Evolutionary conservation across 2,888 invertebrate genomes (phyloP).

Genomic region (Laothoe populi): DNA sequence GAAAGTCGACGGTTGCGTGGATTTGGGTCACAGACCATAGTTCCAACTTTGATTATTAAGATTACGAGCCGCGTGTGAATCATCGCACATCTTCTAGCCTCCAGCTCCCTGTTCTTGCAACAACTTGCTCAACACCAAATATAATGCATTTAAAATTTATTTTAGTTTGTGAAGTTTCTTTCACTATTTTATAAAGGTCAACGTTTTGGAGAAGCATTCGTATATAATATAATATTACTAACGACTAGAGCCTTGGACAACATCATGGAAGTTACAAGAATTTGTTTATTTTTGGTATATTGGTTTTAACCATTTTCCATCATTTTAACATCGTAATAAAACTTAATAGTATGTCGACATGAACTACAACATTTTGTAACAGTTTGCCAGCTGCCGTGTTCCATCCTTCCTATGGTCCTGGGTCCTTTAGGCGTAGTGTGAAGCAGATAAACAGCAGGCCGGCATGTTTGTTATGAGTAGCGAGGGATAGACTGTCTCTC

Average conservation of each 20-base stretch:
- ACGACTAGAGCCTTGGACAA: not conserved
- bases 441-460: too few species aligned
- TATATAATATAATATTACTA: not conserved
- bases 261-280: not conserved
- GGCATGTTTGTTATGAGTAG: too few species aligned
- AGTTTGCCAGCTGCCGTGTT: too few species aligned
- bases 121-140: constrained; percentile 22
- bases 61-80: constrained; percentile 80
- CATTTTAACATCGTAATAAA: too few species aligned
- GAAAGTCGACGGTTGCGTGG: constrained; percentile 81
- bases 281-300: not conserved
- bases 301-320: not conserved
- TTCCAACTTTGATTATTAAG: constrained; percentile 82
- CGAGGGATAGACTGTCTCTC: too few species aligned
- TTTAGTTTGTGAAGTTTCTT: constrained; percentile 11
- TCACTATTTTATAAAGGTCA: constrained; percentile 5
- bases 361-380: too few species aligned
- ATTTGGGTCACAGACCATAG: constrained; percentile 75
- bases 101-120: constrained; percentile 38
- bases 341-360: too few species aligned
- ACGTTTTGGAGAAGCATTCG: not conserved
- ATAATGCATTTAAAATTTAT: constrained; percentile 15
- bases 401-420: too few species aligned
- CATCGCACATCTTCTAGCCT: constrained; percentile 74
- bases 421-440: too few species aligned